A percentile compares a stretch with the other conserved stretches of the same genome.
Evolutionary conservation across 2,113 vertebrate genomes (phyloP).

Genomic region (Mustela lutreola): DNA sequence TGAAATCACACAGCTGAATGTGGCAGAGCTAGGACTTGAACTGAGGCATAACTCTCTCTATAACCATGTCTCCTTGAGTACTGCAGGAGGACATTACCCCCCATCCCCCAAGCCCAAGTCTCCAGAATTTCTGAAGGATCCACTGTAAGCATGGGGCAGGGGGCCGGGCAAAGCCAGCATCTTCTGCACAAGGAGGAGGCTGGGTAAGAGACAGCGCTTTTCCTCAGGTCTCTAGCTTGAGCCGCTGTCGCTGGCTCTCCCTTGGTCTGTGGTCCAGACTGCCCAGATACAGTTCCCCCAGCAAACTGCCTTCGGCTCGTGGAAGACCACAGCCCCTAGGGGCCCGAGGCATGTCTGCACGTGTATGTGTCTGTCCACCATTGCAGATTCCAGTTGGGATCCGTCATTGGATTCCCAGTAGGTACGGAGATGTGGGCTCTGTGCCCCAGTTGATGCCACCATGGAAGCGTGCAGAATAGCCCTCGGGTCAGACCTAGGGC

Average conservation of each 20-base stretch:
- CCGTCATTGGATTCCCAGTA: not conserved
- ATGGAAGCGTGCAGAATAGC: rapidly evolving
- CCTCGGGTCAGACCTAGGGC: not conserved
- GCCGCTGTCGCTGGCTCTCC: not conserved
- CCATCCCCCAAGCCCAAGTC: not conserved
- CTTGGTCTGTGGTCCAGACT: not conserved
- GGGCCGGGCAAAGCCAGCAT: no score
- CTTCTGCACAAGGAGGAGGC: not conserved
- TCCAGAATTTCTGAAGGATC: not conserved
- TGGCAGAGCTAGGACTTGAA: not conserved
- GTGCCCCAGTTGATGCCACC: not conserved
- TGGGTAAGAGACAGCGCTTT: not conserved
- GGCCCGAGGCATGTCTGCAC: not conserved
- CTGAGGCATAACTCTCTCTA: not conserved
- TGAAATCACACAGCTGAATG: not conserved
- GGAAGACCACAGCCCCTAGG: not conserved
- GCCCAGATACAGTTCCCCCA: not conserved
- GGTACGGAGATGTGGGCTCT: not conserved
- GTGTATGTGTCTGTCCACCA: rapidly evolving
- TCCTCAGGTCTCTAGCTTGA: not conserved
- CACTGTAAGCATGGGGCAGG: not conserved
- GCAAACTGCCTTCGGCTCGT: not conserved
- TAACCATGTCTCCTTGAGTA: not conserved
- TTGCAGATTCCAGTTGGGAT: not conserved
- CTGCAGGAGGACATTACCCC: not conserved